phyloP scores from a whole-genome alignment of 1,140 invertebrate species.

The Orchesella cincta region DNA sequence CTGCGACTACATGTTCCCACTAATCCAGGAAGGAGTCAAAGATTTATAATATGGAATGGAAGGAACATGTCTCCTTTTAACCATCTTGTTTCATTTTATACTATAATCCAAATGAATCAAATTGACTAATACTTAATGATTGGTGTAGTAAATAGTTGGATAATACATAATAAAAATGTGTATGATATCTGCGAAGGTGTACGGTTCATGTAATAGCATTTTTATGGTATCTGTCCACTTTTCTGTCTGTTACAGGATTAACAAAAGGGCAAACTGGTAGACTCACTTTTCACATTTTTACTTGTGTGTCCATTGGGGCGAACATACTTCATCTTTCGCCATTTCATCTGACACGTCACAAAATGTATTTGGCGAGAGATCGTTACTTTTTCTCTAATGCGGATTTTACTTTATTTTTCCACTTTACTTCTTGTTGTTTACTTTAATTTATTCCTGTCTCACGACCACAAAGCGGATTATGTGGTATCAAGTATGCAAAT shows the following conservation, averaged over 20 bases:
- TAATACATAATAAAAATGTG: background rate
- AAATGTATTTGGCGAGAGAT: too few species aligned
- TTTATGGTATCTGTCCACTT: constrained; percentile 14
- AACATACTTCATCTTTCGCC: too few species aligned
- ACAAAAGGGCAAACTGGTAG: background rate
- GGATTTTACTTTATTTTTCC: background rate
- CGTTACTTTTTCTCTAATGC: too few species aligned
- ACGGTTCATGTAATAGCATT: background rate
- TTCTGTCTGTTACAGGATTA: constrained; percentile 14
- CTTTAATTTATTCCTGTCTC: constrained; percentile 27
- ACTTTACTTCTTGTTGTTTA: constrained; percentile 12
- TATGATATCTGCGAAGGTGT: background rate
- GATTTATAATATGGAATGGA: background rate
- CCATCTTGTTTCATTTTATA: too few species aligned
- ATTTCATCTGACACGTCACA: too few species aligned
- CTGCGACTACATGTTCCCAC: background rate
- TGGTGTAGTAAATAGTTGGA: background rate
- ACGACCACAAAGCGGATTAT: constrained; percentile 21
- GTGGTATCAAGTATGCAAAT: constrained; percentile 26
- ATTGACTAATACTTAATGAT: background rate
- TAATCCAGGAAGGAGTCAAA: background rate
- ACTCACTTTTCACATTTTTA: background rate
- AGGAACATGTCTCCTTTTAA: background rate
- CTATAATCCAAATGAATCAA: background rate
- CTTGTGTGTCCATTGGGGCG: too few species aligned